Evolutionary conservation across 2,888 invertebrate species (phyloP).

Genomic region (Megalurothrips usitatus): DNA sequence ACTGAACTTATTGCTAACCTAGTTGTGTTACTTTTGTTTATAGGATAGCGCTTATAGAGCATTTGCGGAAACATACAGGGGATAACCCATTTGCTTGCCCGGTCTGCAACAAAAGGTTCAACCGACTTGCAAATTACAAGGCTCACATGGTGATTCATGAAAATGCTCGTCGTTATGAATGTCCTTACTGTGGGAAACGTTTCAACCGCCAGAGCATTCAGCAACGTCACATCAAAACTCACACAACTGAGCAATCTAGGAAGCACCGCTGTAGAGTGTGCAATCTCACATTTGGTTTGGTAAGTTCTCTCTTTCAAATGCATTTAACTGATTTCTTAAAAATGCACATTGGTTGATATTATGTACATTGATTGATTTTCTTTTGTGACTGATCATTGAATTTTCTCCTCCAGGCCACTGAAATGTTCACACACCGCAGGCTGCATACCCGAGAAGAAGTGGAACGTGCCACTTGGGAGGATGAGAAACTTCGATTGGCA

Average conservation of each 20-base stretch:
- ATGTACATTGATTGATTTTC: background rate
- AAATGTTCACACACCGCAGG: conserved; percentile 31
- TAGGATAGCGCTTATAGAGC: conserved; percentile 31
- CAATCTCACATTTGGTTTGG: conserved; percentile 32
- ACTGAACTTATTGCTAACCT: background rate
- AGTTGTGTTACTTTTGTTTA: conserved; percentile 27
- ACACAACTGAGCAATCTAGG: background rate
- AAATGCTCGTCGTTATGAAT: conserved; percentile 31
- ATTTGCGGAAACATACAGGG: conserved; percentile 29
- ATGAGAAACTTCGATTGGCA: background rate
- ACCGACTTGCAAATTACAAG: background rate
- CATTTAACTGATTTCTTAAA: too few relatives aligned
- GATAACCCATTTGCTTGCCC: conserved; percentile 27
- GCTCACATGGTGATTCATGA: conserved; percentile 13
- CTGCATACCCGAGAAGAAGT: conserved; percentile 32
- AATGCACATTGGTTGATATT: background rate
- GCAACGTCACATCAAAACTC: conserved; percentile 3
- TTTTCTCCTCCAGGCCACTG: background rate
- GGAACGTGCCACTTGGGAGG: conserved; percentile 26
- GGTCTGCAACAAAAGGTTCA: background rate
- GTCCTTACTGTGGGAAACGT: conserved; percentile 32
- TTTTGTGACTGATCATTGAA: background rate
- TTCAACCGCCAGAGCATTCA: conserved; percentile 26
- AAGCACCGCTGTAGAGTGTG: conserved; percentile 29
- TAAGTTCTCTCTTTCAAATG: conserved; percentile 27